phyloP scores from a whole-genome alignment of 2,888 invertebrate species.

The Philereme vetulata region DNA sequence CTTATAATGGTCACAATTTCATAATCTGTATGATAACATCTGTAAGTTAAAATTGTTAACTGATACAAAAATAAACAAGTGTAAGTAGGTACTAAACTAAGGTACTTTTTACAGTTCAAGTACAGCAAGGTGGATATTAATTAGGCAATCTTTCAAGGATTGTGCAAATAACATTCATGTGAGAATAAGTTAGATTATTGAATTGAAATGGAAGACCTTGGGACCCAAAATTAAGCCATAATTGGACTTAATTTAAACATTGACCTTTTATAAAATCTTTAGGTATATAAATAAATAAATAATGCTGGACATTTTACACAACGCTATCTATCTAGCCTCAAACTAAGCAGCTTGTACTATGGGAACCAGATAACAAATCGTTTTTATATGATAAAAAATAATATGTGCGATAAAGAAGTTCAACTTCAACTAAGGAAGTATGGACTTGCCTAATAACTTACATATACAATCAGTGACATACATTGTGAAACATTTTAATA shows the following conservation, averaged over 20 bases:
- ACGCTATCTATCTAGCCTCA: no score
- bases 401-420: neutral
- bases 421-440: neutral
- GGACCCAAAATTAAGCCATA: slow-evolving; percentile 5
- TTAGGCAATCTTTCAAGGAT: slow-evolving; percentile 23
- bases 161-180: slow-evolving; percentile 9
- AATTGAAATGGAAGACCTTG: slow-evolving; percentile 5
- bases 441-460: no score
- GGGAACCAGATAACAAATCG: no score
- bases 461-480: no score
- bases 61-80: slow-evolving; percentile 4
- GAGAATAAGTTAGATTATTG: slow-evolving; percentile 21
- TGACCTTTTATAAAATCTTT: neutral
- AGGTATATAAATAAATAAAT: no score
- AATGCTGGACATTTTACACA: no score
- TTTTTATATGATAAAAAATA: no score
- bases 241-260: neutral
- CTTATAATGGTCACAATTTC: slow-evolving; percentile 11
- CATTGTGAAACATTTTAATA: no score
- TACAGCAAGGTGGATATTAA: slow-evolving; percentile 1
- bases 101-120: slow-evolving; percentile 18
- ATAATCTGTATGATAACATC: slow-evolving; percentile 18
- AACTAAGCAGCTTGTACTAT: no score
- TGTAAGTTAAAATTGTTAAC: slow-evolving; percentile 6
- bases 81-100: slow-evolving; percentile 7